These are phyloP conservation scores for silkworm (Bombyx mori) DNA, from an alignment of 1,140 invertebrate species.

Conservation along the genomic window DNA sequence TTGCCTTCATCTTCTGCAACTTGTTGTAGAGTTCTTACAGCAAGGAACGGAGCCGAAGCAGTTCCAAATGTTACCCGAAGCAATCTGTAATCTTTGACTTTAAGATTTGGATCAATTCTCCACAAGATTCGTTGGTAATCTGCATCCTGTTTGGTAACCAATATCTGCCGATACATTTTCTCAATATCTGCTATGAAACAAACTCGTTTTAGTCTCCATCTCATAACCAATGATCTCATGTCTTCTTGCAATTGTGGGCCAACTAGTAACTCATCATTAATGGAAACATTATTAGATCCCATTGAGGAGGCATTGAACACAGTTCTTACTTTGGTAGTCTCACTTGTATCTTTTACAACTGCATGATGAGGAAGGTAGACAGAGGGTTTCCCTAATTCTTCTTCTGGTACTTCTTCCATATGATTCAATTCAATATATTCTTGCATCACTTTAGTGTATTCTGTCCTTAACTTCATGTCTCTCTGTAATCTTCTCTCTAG, in stretches of 20 bases:
- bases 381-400: no score
- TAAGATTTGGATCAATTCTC: slow-evolving; percentile 12
- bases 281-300: background rate
- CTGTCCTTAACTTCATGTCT: no score
- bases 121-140: slow-evolving; percentile 47
- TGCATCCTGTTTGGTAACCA: slow-evolving; percentile 24
- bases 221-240: background rate
- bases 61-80: slow-evolving; percentile 36
- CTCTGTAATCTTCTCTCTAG: no score
- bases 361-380: no score
- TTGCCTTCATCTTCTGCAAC: slow-evolving; percentile 26
- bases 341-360: no score
- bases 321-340: no score
- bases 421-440: background rate
- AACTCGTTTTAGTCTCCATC: background rate
- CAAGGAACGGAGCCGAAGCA: slow-evolving; percentile 21
- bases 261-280: slow-evolving; percentile 1
- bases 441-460: no score
- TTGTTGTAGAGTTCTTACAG: slow-evolving; percentile 29
- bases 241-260: slow-evolving; percentile 4
- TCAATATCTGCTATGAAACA: slow-evolving; percentile 20
- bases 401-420: background rate
- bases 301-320: slow-evolving; percentile 2
- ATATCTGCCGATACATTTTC: slow-evolving; percentile 51
- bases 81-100: slow-evolving; percentile 20